Evolutionary conservation across 2,113 vertebrate genomes (phyloP).

Genomic region (Zingel zingel): DNA sequence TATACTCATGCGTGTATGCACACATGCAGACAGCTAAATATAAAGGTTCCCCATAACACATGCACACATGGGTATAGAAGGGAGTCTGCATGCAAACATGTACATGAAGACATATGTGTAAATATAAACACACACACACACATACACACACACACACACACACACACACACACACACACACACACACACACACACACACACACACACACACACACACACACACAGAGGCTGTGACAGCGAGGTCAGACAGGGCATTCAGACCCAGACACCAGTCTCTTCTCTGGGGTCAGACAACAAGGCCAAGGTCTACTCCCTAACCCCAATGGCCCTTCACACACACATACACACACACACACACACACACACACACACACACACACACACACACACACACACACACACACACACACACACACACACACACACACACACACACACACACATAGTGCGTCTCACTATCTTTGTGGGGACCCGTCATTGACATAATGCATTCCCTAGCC

Average conservation of each 20-base stretch:
- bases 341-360: conserved; percentile 42
- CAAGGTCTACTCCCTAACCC: conserved; percentile 81
- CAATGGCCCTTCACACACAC: conserved; percentile 56
- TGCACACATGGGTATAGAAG: background rate
- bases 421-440: conserved; percentile 45
- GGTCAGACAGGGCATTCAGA: conserved; percentile 82
- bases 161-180: conserved; percentile 20
- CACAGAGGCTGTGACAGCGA: conserved; percentile 59
- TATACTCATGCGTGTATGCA: conserved; percentile 15
- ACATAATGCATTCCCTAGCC: no score
- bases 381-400: conserved; percentile 33
- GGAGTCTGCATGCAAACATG: conserved; percentile 30
- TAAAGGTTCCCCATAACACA: background rate
- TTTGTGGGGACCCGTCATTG: no score
- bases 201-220: conserved; percentile 44
- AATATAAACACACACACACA: conserved; percentile 21
- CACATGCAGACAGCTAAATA: conserved; percentile 25
- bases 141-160: conserved; percentile 13
- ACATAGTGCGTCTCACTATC: no score
- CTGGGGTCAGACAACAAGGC: conserved; percentile 82
- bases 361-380: conserved; percentile 50
- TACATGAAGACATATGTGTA: conserved; percentile 35
- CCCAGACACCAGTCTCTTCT: conserved; percentile 82
- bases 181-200: conserved; percentile 47
- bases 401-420: conserved; percentile 29